Percentiles rank a stretch among this genome's conserved stretches.
Conservation (phyloP, 2,113 vertebrate genomes). For the Thunnus thynnus region DNA sequence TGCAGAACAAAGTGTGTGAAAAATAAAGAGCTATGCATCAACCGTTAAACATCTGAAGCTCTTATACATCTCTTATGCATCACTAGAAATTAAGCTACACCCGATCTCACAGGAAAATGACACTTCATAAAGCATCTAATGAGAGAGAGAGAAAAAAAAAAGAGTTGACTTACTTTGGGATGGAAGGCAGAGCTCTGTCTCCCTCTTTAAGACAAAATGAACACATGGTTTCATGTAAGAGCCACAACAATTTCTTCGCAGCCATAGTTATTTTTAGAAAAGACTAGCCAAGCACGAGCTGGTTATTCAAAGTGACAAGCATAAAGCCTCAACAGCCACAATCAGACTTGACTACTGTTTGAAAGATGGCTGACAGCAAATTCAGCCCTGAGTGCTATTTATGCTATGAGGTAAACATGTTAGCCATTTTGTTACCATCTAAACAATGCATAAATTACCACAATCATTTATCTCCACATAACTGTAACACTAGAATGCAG, state of each 20-base stretch:
- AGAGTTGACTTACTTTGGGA: constrained; percentile 94
- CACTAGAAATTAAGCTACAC: too few species aligned
- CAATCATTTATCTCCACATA: neutral
- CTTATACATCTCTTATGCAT: too few species aligned
- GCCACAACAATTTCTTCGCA: constrained; percentile 18
- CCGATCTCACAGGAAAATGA: neutral
- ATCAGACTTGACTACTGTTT: constrained; percentile 28
- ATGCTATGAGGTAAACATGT: neutral
- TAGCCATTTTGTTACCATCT: neutral
- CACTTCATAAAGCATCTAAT: neutral
- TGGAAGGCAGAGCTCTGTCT: constrained; percentile 96
- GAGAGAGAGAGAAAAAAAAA: neutral
- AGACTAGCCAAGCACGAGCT: constrained; percentile 18
- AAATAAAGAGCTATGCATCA: neutral
- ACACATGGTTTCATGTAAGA: constrained; percentile 15
- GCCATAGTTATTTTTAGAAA: constrained; percentile 40
- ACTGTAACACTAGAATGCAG: neutral
- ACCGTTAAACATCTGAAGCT: too few species aligned
- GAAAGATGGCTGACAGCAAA: constrained; percentile 26
- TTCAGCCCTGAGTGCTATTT: neutral
- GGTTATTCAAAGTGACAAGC: constrained; percentile 57
- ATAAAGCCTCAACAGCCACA: constrained; percentile 31
- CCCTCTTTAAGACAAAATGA: constrained; percentile 88
- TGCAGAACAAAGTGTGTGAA: too few species aligned
- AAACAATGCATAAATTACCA: neutral